These are phyloP conservation scores for Helicorthomorpha holstii DNA, from an alignment of 1,140 invertebrate genomes.

Conservation along the genomic window DNA sequence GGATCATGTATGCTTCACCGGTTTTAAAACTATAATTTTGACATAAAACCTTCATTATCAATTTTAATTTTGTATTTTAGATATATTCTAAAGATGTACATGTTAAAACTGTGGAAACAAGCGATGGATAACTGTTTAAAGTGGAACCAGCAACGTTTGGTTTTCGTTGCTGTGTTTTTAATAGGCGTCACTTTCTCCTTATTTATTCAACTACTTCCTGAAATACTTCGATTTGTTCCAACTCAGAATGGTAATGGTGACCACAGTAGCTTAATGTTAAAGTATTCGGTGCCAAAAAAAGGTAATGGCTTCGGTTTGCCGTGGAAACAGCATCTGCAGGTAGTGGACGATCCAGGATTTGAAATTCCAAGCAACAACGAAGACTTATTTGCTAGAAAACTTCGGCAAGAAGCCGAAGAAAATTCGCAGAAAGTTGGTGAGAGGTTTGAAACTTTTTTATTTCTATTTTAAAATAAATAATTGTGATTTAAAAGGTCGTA, in stretches of 20 bases:
- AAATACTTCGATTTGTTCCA: neutral
- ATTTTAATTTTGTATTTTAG: too few species aligned
- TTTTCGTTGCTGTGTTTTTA: neutral
- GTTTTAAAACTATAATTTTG: too few species aligned
- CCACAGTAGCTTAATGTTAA: neutral
- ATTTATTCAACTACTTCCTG: neutral
- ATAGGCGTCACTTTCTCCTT: neutral
- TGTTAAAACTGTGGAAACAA: too few species aligned
- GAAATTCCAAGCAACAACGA: neutral
- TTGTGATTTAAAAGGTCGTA: constrained; percentile 5
- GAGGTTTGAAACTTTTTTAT: neutral
- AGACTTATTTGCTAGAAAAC: neutral
- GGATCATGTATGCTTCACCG: too few species aligned
- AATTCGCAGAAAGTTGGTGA: neutral
- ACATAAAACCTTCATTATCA: too few species aligned
- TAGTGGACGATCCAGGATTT: neutral
- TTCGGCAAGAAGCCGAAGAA: neutral
- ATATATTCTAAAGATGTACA: too few species aligned
- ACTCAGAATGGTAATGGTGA: neutral
- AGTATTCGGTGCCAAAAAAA: neutral
- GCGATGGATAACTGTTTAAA: too few species aligned
- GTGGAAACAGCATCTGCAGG: neutral
- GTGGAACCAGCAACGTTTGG: too few species aligned
- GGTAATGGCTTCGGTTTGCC: neutral
- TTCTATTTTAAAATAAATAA: neutral